phyloP scores from a whole-genome alignment of 2,888 invertebrate species.

The Spodoptera littoralis region DNA sequence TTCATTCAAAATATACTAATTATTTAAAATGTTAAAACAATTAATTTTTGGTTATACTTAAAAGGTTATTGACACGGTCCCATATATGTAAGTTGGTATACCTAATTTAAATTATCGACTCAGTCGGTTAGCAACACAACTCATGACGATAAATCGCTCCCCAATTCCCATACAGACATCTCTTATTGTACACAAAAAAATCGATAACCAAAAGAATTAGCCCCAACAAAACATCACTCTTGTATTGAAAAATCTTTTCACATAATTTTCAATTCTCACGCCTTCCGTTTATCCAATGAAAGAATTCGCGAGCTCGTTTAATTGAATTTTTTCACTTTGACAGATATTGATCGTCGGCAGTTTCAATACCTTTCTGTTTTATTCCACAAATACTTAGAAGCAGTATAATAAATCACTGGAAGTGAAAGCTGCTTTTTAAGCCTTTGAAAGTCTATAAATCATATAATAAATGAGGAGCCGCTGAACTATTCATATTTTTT shows the following conservation, averaged over 20 bases:
- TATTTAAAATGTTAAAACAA: no score
- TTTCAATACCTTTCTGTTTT: conserved; percentile 82
- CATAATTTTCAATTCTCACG: conserved; percentile 80
- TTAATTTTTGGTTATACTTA: no score
- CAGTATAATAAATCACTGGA: conserved; percentile 81
- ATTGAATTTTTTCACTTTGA: conserved; percentile 83
- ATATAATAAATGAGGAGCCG: conserved; percentile 74
- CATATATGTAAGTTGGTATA: no score
- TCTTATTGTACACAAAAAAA: conserved; percentile 65
- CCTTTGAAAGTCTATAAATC: conserved; percentile 79
- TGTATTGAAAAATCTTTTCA: conserved; percentile 76
- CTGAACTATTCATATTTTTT: conserved; percentile 60
- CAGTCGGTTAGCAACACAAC: no score
- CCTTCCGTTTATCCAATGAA: conserved; percentile 81
- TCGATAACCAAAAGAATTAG: conserved; percentile 70
- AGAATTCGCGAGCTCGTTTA: conserved; percentile 78
- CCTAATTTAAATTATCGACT: no score
- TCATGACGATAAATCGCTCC: conserved; percentile 11
- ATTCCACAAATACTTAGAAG: conserved; percentile 78
- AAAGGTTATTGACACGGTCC: no score
- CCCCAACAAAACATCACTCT: conserved; percentile 75
- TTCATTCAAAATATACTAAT: no score
- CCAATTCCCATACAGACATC: conserved; percentile 23
- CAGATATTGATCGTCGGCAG: conserved; percentile 82
- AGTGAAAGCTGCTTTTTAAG: conserved; percentile 79